phyloP scores from a whole-genome alignment of 2,113 vertebrate genomes.

The Hoplias malabaricus region DNA sequence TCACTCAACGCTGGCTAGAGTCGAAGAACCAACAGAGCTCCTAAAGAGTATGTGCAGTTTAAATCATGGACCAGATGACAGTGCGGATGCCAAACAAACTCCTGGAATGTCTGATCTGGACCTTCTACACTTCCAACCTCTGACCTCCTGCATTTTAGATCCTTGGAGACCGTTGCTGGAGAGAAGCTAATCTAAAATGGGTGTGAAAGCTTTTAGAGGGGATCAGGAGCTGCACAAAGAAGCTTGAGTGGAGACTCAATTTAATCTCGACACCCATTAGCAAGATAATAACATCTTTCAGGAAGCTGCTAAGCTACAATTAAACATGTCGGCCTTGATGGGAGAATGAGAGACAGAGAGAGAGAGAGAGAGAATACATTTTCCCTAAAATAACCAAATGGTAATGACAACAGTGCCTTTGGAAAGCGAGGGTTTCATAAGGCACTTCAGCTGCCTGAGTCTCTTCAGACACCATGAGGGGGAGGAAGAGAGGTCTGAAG shows the following conservation, averaged over 20 bases:
- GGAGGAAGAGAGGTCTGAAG: conserved; percentile 15
- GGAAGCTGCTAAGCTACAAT: conserved; percentile 43
- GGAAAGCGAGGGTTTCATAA: not conserved
- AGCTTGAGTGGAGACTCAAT: conserved; percentile 18
- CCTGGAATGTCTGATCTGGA: not conserved
- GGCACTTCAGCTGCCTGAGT: not conserved
- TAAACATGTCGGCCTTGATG: conserved; percentile 32
- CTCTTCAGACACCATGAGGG: conserved; percentile 11
- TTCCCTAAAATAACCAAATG: conserved; percentile 18
- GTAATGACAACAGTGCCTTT: not conserved
- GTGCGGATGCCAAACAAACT: not conserved
- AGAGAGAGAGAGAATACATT: not conserved
- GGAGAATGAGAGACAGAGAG: conserved; percentile 6
- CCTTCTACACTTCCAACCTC: not conserved
- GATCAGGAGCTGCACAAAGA: conserved; percentile 19
- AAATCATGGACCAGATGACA: not conserved
- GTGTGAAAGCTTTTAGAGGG: conserved; percentile 30
- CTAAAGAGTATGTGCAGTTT: not conserved
- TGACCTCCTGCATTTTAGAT: not conserved
- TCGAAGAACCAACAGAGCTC: not conserved
- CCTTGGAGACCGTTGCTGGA: not conserved
- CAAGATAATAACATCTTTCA: conserved; percentile 48
- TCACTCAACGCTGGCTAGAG: not conserved
- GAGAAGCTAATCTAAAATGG: not conserved
- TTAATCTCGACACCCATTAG: conserved; percentile 55